Evolutionary conservation across 2,113 vertebrate species (phyloP), one percentile per base, ranked within the genome.

Genomic region (Mirounga angustirostris): DNA sequence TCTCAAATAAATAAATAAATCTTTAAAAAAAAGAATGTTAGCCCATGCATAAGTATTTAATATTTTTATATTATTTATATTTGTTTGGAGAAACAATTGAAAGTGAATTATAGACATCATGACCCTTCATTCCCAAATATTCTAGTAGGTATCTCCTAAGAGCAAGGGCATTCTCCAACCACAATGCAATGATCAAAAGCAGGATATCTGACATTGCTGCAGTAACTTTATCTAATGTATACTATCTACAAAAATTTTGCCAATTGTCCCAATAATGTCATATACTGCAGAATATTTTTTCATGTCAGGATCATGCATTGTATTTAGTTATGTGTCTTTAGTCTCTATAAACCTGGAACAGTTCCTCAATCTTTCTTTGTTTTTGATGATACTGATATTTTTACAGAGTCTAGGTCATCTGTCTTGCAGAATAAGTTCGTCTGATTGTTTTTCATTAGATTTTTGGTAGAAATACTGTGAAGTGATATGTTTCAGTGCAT

Each of bases 261-360:
- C 56, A 61, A 0, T 89, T 63, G 61, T 82, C 40, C 43, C 59
- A 89, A 28, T 78, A 82, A 33, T 69, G 21, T 46, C 4, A 22
- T 36, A 74, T 52, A 54, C 43, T 71, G 58, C 78, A 58, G 14
- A 14, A 3, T 2, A 24, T 58, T n/a, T 88, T 54, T 56, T 24
- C 16, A 36, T 74, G 76, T 69, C 33, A 69, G 67, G 67, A 73
- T 63, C 22, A 54, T 26, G n/a, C 30, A 10, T 26, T 65, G 7
- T 65, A 56, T 71, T 96, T 85, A n/a, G 21, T 78, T 71, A 15
- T 40, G 15, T 89, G 30, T 89, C 52, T 97, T 84, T 54, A 63
- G 78, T 43, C 6, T 93, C 59, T 50, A 18, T 86, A 73, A 86
- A 59, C 50, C 79, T 82, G 65, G 10, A 78, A 12, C 5, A 63